Evolutionary conservation across 1,140 invertebrate species (phyloP).

Genomic region (Diorhabda elongata): DNA sequence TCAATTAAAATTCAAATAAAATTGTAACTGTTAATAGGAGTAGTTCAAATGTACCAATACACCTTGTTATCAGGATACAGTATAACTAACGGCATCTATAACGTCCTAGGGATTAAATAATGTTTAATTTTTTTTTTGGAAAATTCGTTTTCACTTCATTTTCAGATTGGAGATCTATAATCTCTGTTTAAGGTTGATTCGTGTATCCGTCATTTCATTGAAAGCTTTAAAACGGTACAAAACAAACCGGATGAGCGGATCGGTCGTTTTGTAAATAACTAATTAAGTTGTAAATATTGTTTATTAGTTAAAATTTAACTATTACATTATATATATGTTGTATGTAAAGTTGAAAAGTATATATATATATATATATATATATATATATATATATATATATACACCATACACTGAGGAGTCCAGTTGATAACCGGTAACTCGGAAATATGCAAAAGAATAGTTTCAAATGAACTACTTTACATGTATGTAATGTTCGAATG

Average conservation of each 20-base stretch:
- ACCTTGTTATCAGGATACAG: too few species aligned
- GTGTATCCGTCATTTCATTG: background rate
- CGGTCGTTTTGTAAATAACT: slow-evolving; percentile 21
- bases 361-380: slow-evolving; percentile 2
- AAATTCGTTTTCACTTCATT: too few species aligned
- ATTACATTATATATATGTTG: slow-evolving; percentile 17
- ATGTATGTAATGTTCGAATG: too few species aligned
- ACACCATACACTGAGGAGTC: slow-evolving; percentile 15
- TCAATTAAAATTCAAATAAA: too few species aligned
- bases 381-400: too few species aligned
- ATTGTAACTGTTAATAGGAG: too few species aligned
- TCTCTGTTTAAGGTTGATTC: slow-evolving; percentile 1
- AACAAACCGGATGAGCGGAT: slow-evolving; percentile 14
- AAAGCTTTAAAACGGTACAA: slow-evolving; percentile 6
- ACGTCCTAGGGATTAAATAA: too few species aligned
- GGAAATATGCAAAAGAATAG: too few species aligned
- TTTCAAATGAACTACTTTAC: too few species aligned
- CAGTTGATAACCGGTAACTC: slow-evolving; percentile 10
- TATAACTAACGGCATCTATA: too few species aligned
- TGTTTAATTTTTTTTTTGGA: too few species aligned
- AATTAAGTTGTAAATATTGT: slow-evolving; percentile 20
- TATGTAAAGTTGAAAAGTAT: slow-evolving; percentile 18
- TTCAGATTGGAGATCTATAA: slow-evolving; percentile 13
- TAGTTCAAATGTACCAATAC: too few species aligned
- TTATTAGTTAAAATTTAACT: slow-evolving; percentile 20